These are phyloP conservation scores for Pipistrellus kuhlii DNA, from an alignment of 2,797 vertebrate species.

Conservation along the genomic window DNA sequence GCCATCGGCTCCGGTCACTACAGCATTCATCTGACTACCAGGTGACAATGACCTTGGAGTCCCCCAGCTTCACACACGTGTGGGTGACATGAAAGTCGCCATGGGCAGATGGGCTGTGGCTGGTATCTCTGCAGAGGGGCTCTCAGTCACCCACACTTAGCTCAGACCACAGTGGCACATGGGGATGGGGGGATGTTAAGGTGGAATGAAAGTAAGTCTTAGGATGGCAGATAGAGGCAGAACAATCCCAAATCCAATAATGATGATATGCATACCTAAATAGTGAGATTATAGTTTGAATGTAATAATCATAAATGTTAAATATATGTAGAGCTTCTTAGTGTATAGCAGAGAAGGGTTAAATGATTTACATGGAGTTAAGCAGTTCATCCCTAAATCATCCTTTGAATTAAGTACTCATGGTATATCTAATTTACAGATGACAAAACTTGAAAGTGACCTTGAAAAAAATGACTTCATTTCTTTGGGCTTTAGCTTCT, in stretches of 20 bases:
- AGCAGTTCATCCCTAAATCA: background rate
- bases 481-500: slow-evolving; percentile 40
- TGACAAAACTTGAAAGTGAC: background rate
- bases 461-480: slow-evolving; percentile 14
- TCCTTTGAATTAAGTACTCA: background rate
- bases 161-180: background rate
- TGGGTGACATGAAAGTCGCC: background rate
- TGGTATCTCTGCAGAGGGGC: background rate
- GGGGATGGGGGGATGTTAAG: background rate
- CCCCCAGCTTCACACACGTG: background rate
- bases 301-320: background rate
- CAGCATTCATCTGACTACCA: slow-evolving; percentile 55
- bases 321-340: background rate
- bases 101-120: background rate
- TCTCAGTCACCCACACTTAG: background rate
- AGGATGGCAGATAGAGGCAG: background rate
- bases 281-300: background rate
- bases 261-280: background rate
- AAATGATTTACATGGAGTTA: background rate
- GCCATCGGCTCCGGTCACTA: slow-evolving; percentile 59
- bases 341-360: background rate
- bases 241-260: background rate
- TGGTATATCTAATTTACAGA: background rate
- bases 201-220: background rate
- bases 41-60: background rate